phyloP scores from a whole-genome alignment of 2,888 invertebrate species.

The Dryadula phaetusa region DNA sequence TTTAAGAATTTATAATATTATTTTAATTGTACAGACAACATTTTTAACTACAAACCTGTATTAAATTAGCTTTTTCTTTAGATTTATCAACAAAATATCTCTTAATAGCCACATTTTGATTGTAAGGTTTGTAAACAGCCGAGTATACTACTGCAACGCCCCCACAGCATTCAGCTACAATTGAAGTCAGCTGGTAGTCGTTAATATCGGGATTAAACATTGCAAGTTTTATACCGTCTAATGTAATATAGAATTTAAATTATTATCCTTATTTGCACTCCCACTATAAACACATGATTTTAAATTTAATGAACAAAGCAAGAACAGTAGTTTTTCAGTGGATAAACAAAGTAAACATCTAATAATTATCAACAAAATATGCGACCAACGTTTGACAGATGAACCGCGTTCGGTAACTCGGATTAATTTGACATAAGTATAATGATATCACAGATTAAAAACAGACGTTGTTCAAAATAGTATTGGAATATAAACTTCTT shows the following conservation, averaged over 20 bases:
- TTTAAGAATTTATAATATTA: neutral
- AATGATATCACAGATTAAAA: neutral
- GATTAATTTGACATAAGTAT: neutral
- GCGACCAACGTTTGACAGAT: slow-evolving; percentile 18
- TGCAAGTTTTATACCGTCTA: slow-evolving; percentile 41
- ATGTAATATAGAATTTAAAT: slow-evolving; percentile 10
- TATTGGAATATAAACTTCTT: no score
- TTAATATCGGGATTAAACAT: slow-evolving; percentile 85
- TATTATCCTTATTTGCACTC: slow-evolving; percentile 1
- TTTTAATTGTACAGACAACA: neutral
- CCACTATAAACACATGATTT: slow-evolving; percentile 38
- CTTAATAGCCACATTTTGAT: slow-evolving; percentile 89
- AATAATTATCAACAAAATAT: slow-evolving; percentile 34
- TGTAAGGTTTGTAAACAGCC: slow-evolving; percentile 86
- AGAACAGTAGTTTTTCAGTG: slow-evolving; percentile 23
- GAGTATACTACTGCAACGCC: slow-evolving; percentile 88
- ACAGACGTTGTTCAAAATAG: neutral
- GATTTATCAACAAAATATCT: slow-evolving; percentile 90
- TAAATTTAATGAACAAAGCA: slow-evolving; percentile 16
- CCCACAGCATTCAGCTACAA: slow-evolving; percentile 88
- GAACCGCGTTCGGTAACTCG: slow-evolving; percentile 24
- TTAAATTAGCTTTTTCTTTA: slow-evolving; percentile 84
- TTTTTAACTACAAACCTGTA: slow-evolving; percentile 71
- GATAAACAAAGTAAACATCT: slow-evolving; percentile 34
- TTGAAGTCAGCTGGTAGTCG: slow-evolving; percentile 87